phyloP scores from a whole-genome alignment of 2,113 vertebrate genomes.

The Anoplopoma fimbria region DNA sequence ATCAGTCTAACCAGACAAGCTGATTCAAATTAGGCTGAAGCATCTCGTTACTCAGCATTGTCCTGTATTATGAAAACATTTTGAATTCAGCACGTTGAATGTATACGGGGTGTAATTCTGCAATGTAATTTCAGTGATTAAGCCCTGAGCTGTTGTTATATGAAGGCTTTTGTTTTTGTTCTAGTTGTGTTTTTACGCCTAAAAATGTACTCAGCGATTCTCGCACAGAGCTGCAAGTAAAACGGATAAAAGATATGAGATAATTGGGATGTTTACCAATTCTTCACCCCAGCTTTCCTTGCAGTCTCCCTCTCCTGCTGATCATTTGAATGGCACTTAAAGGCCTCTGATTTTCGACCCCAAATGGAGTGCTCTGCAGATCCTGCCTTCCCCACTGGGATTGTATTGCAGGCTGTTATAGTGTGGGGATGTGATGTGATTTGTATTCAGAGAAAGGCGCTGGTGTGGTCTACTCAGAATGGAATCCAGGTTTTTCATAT shows the following conservation, averaged over 20 bases:
- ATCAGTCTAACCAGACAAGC: conserved; percentile 51
- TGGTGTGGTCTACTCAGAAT: conserved; percentile 79
- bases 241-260: conserved; percentile 54
- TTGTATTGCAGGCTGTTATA: conserved; percentile 68
- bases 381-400: conserved; percentile 67
- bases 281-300: conserved; percentile 52
- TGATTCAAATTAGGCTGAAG: conserved; percentile 49
- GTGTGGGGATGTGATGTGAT: conserved; percentile 73
- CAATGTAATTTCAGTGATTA: conserved; percentile 57
- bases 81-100: conserved; percentile 36
- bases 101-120: conserved; percentile 36
- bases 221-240: conserved; percentile 43
- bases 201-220: conserved; percentile 27
- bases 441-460: conserved; percentile 83
- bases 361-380: conserved; percentile 72
- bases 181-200: conserved; percentile 26
- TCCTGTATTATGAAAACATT: conserved; percentile 40
- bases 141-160: conserved; percentile 49
- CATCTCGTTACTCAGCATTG: conserved; percentile 9
- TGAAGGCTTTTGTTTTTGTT: conserved; percentile 8
- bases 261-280: conserved; percentile 73
- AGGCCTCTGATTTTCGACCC: conserved; percentile 70
- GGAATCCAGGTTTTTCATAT: conserved; percentile 85
- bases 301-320: conserved; percentile 52
- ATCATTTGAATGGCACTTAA: conserved; percentile 69